Percentiles rank a stretch among this genome's conserved stretches.
Conservation (phyloP, 2,113 vertebrate species). For the Cavia aperea region DNA sequence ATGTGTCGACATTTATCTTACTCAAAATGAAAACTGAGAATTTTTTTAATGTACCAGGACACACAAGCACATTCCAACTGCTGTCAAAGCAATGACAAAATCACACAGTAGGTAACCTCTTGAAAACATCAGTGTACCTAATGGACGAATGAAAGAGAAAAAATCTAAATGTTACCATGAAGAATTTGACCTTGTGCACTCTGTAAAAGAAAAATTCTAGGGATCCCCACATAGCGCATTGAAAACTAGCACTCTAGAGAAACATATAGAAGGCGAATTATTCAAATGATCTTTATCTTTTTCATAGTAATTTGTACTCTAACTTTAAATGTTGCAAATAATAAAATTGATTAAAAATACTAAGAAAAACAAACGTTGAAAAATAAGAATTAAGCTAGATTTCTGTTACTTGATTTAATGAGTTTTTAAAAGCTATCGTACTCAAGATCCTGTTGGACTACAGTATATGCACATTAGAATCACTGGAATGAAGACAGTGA, state of each 20-base stretch:
- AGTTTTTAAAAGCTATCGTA: neutral
- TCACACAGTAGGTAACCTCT: neutral
- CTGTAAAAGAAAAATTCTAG: neutral
- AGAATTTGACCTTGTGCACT: neutral
- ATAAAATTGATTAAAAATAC: neutral
- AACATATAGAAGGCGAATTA: neutral
- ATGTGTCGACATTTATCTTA: neutral
- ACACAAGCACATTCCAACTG: neutral
- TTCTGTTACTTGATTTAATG: neutral
- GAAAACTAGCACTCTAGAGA: neutral
- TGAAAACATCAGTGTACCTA: neutral
- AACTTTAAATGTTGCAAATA: neutral
- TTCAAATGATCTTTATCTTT: neutral
- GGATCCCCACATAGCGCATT: neutral
- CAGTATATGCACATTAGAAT: neutral
- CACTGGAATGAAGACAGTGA: neutral
- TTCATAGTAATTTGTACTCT: neutral
- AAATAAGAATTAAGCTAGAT: neutral
- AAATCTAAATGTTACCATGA: neutral
- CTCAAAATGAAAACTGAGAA: constrained; percentile 16
- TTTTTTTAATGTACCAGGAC: neutral
- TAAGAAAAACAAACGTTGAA: neutral
- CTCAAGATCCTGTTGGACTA: neutral
- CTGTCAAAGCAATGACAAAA: neutral
- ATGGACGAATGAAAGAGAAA: neutral